Conservation (phyloP, 2,888 invertebrate genomes). For the Pachliopta kotzebuea region DNA sequence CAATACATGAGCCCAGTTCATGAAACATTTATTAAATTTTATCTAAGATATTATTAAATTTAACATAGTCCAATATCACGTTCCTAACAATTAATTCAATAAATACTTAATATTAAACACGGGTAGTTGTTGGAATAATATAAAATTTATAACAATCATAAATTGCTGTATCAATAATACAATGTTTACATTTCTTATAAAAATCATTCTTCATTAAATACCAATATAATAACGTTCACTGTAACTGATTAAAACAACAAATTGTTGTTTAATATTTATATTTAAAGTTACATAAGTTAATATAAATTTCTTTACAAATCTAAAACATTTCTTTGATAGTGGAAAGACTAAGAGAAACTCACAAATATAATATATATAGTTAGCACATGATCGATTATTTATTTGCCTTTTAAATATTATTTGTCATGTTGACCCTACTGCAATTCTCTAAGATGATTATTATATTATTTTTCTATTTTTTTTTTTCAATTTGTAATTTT, state of each 20-base stretch:
- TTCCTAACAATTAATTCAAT: not conserved
- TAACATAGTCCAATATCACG: not conserved
- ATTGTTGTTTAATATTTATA: not conserved
- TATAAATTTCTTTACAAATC: too few relatives aligned
- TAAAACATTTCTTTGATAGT: too few relatives aligned
- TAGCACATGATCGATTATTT: too few relatives aligned
- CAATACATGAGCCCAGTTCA: not conserved
- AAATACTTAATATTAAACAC: not conserved
- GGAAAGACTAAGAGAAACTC: too few relatives aligned
- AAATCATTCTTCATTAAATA: not conserved
- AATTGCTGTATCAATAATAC: not conserved
- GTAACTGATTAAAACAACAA: not conserved
- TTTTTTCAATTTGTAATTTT: too few relatives aligned
- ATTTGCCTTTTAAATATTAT: too few relatives aligned
- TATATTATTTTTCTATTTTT: too few relatives aligned
- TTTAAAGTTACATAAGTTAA: too few relatives aligned
- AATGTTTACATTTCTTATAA: not conserved
- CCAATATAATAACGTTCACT: not conserved
- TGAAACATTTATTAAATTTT: slow-evolving; percentile 3
- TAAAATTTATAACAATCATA: not conserved
- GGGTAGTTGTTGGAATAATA: not conserved
- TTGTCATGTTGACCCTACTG: too few relatives aligned
- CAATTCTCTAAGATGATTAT: too few relatives aligned
- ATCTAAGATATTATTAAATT: not conserved
- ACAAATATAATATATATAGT: too few relatives aligned